phyloP scores from a whole-genome alignment of 1,140 invertebrate genomes.

The Pemphigus obesinymphae region DNA sequence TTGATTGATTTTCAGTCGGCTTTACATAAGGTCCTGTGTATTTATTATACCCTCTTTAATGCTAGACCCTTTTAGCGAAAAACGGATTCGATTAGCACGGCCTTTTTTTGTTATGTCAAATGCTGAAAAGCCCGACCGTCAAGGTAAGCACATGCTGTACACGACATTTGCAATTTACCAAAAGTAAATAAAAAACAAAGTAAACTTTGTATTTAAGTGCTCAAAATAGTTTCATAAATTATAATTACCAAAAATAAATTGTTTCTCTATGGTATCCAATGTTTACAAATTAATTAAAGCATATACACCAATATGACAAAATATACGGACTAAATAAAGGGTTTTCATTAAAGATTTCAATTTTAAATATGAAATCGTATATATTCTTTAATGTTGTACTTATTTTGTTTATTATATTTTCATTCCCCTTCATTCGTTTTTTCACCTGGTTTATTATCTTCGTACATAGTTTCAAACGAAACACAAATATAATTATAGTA shows the following conservation, averaged over 20 bases:
- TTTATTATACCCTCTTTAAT: constrained; percentile 17
- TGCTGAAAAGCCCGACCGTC: neutral
- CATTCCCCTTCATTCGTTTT: neutral
- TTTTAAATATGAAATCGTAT: neutral
- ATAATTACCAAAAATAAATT: neutral
- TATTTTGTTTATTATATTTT: neutral
- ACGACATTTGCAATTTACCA: neutral
- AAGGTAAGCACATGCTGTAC: neutral
- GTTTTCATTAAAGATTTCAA: neutral
- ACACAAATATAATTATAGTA: neutral
- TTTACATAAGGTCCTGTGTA: constrained; percentile 16
- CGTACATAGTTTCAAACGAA: neutral
- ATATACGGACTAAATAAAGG: no score
- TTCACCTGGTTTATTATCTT: no score
- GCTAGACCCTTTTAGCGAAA: neutral
- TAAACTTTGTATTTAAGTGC: neutral
- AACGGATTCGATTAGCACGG: constrained; percentile 36
- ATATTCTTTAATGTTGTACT: neutral
- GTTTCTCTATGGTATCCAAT: neutral
- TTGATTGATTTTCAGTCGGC: constrained; percentile 24
- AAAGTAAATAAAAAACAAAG: neutral
- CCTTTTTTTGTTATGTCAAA: constrained; percentile 16
- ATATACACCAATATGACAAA: no score
- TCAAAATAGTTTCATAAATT: neutral
- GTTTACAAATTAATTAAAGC: no score